Evolutionary conservation across 1,140 invertebrate genomes (phyloP), one percentile per base, ranked within the genome.

Genomic region (Anadara kagoshimensis): DNA sequence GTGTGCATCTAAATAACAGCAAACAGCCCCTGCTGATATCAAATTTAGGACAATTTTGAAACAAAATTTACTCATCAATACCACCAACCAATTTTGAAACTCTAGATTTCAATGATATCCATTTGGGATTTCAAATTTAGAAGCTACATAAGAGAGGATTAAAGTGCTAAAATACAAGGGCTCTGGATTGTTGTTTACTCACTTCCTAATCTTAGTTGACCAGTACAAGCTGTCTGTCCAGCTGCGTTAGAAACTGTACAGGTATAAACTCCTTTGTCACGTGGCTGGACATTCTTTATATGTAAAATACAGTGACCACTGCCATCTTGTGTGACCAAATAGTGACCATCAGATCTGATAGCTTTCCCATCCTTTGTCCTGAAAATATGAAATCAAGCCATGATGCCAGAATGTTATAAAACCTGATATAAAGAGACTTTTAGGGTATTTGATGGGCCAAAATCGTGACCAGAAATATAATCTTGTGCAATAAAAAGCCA

Each of bases 231-330:
- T 3, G 81, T 80, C 64, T 87, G 81, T 24, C 87, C 87, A 44
- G 84, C 78, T n/a, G 79, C 76, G 67, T 88, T 89, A 51, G 70
- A 76, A 11, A 86, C 73, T 20, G 76, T 82, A 73, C 86, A 87
- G n/a, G 93, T 92, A 65, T 95, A 91, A 59, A 91, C 91, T 49
- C 94, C 94, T 26, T 89, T 89, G 76, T 92, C 90, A 76, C 88
- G 87, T 10, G 63, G 44, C 12, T 73, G 88, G 0, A 95, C 89
- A 29, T 93, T 91, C 0, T 90, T 86, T n/a, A 97, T 93, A 1
- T 88, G 92, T 29, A 97, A 86, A 0, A 88, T 90, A 83, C 93
- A 94, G 1, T 70, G 73, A 20, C 80, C 78, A 36, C 29, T 36
- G 10, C 77, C 81, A 20, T 85, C 82, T 5, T 76, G 54, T 0